These are phyloP conservation scores for Cephus spinipes DNA, from an alignment of 2,888 invertebrate genomes.

Conservation along the genomic window DNA sequence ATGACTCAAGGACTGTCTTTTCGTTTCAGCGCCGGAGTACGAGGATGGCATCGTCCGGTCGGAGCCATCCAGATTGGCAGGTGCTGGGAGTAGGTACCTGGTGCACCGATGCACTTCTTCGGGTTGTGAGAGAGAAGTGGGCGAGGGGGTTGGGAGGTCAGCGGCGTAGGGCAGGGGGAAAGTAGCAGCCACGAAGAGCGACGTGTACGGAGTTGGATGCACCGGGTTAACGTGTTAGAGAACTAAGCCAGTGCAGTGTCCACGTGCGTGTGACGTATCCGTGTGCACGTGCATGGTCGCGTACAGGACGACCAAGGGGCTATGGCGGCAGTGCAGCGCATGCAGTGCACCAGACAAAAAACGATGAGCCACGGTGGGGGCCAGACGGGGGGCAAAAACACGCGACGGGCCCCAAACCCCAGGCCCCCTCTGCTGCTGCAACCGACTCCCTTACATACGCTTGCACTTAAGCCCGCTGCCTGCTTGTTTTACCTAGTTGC, in stretches of 20 bases:
- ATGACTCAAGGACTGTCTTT: neutral
- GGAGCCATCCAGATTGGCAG: slow-evolving; percentile 1
- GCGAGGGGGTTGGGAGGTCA: neutral
- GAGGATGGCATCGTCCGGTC: neutral
- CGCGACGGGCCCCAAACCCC: slow-evolving; percentile 56
- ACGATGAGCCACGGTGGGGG: slow-evolving; percentile 56
- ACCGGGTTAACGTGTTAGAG: neutral
- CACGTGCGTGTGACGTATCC: slow-evolving; percentile 27
- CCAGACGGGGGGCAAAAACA: slow-evolving; percentile 61
- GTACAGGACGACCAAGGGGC: slow-evolving; percentile 11
- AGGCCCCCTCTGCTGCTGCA: slow-evolving; percentile 39
- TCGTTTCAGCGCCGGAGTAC: neutral
- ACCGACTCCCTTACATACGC: slow-evolving; percentile 33
- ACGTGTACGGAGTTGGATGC: slow-evolving; percentile 10
- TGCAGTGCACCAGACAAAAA: slow-evolving; percentile 57
- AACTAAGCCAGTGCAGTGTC: neutral
- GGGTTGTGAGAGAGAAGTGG: slow-evolving; percentile 7
- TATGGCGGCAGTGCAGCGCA: slow-evolving; percentile 14
- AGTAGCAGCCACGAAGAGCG: neutral
- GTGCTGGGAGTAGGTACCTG: neutral
- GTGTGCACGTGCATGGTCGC: slow-evolving; percentile 33
- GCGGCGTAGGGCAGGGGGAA: neutral
- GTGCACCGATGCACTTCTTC: neutral
- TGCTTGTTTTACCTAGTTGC: neutral
- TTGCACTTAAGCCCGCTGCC: slow-evolving; percentile 11